Percentiles rank a stretch among this genome's conserved stretches.
These are phyloP conservation scores for Dryobates pubescens DNA, from an alignment of 2,797 vertebrate genomes.

Conservation along the genomic window DNA sequence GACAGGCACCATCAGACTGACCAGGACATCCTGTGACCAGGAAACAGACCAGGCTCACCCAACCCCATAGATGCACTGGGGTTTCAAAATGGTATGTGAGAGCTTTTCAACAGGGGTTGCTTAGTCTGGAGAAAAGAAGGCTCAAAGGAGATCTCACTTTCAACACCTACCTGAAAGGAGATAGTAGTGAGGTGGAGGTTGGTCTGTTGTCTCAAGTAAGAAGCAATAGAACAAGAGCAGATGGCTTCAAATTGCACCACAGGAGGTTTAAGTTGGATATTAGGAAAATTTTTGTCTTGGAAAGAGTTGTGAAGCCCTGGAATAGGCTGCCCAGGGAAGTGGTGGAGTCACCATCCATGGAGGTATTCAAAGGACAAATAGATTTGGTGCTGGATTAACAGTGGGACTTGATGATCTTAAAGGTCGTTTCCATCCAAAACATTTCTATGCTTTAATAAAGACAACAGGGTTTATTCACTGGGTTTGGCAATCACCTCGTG, in stretches of 20 bases:
- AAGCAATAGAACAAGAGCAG: not conserved
- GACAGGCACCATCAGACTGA: too few species aligned
- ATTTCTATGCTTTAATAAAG: not conserved
- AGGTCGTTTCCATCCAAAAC: not conserved
- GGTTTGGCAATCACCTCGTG: not conserved
- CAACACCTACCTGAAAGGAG: not conserved
- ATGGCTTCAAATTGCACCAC: not conserved
- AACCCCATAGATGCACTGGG: rapidly evolving
- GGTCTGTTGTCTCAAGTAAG: not conserved
- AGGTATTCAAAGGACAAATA: too few species aligned
- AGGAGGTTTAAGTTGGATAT: not conserved
- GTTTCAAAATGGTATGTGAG: rapidly evolving
- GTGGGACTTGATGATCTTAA: too few species aligned
- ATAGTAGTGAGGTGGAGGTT: not conserved
- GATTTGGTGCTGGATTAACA: too few species aligned
- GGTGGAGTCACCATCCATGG: not conserved
- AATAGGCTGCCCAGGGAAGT: not conserved
- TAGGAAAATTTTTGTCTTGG: not conserved
- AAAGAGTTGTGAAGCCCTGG: not conserved
- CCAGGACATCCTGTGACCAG: too few species aligned
- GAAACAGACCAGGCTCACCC: not conserved
- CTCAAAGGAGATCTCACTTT: not conserved
- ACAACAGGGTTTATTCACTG: not conserved
- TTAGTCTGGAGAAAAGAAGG: too few species aligned
- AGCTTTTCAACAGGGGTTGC: not conserved